Evolutionary conservation across 2,797 vertebrate species (phyloP).

Genomic region (Notamacropus eugenii): DNA sequence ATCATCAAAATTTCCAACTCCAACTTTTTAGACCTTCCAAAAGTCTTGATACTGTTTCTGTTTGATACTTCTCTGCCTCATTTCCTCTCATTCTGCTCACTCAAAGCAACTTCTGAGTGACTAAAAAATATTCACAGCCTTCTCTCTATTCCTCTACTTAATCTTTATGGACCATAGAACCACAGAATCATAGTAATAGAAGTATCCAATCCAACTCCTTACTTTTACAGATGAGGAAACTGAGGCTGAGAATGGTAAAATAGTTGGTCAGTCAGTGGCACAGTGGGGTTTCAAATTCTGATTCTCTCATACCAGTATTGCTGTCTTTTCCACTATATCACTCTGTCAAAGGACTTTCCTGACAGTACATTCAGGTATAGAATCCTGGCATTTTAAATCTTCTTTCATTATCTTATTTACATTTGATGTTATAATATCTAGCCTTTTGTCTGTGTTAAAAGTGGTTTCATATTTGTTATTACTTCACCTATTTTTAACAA

Average conservation of each 20-base stretch:
- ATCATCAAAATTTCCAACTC: not conserved
- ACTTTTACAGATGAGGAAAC: not conserved
- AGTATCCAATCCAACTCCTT: not conserved
- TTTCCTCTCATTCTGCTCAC: not conserved
- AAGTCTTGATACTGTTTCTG: not conserved
- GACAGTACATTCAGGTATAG: not conserved
- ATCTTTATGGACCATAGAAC: not conserved
- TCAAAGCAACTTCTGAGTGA: not conserved
- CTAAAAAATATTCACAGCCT: not conserved
- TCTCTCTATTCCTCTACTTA: not conserved
- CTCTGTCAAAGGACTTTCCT: not conserved
- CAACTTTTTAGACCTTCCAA: not conserved
- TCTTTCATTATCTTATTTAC: not conserved
- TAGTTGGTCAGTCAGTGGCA: not conserved
- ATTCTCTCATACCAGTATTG: not conserved
- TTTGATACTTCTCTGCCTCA: not conserved
- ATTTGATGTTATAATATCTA: not conserved
- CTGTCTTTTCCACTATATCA: not conserved
- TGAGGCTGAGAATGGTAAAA: not conserved
- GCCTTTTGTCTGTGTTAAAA: not conserved
- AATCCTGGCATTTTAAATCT: not conserved
- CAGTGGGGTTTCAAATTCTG: not conserved
- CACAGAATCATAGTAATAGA: not conserved
- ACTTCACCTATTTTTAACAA: not conserved
- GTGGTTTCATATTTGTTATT: not conserved